Evolutionary conservation across 2,797 vertebrate species (phyloP), one percentile per base, ranked within the genome.

Genomic region (Takifugu ocellatus): DNA sequence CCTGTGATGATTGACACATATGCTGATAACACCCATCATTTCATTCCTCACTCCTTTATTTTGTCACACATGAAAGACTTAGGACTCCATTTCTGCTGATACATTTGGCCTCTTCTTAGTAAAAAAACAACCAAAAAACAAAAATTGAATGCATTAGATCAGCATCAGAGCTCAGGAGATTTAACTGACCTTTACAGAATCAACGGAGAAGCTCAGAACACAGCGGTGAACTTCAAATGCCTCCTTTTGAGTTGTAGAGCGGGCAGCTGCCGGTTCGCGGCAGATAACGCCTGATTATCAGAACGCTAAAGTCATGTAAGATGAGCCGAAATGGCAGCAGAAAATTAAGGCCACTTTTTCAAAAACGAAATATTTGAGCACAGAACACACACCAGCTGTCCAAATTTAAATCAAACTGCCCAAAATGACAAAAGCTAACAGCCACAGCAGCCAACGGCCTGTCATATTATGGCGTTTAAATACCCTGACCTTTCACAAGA

Each of bases 101-200:
- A 84, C 68, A 61, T 44, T 66, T 82, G 83, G 73, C 82, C 76
- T 85, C 84, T 78, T 83, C 61, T 50, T 76, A n/a, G 31, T 59
- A 58, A 72, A 36, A 75, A 66, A 25, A 25, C 25, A 25, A 2
- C 17, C 68, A 56, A 72, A 59, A 49, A 52, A 51, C 44, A 72
- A 59, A 49, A 52, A 51, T n/a, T 9, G 31, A 49, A 61, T 49
- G 54, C 70, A 75, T 79, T 56, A 68, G 56, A 81, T 78, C 59
- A 68, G 50, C 63, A 50, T 39, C 31, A 57, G 49, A 75, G 69
- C 72, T 73, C 59, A 21, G 39, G 67, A 75, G 67, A 77, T 72
- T 80, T 61, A 56, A 56, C 65, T 81, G 83, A 88, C 84, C 83
- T 86, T 86, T 87, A 61, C 49, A 59, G 66, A 66, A 66, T 68